Conservation (phyloP, 2,113 vertebrate genomes). For the Ginglymostoma cirratum region DNA sequence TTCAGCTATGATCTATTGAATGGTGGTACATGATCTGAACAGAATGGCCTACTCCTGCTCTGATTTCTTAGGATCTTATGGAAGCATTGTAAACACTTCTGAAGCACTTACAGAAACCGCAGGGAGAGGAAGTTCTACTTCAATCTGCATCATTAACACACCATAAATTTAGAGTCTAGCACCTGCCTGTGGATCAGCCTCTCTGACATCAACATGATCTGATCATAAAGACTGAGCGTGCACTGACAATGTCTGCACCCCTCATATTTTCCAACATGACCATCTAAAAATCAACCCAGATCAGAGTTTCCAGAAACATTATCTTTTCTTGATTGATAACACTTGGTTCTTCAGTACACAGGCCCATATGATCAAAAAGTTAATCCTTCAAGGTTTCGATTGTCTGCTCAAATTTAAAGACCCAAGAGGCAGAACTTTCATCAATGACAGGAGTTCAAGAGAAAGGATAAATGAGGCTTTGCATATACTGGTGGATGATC, state of each 20-base stretch:
- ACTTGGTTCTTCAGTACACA: neutral
- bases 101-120: neutral
- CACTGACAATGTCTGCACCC: neutral
- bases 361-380: neutral
- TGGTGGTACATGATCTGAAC: no score
- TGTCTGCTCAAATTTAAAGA: neutral
- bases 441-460: neutral
- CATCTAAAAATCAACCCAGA: neutral
- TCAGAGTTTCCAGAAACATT: neutral
- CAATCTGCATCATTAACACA: neutral
- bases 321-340: neutral
- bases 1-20: no score
- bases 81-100: neutral
- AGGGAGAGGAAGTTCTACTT: neutral
- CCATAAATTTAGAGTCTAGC: neutral
- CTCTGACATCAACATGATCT: neutral
- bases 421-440: neutral
- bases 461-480: neutral
- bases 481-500: no score
- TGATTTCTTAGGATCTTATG: no score
- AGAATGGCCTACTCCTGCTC: no score
- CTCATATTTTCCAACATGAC: neutral
- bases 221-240: neutral
- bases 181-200: neutral
- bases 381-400: neutral